phyloP scores from a whole-genome alignment of 2,113 vertebrate species.

The Embiotoca jacksoni region DNA sequence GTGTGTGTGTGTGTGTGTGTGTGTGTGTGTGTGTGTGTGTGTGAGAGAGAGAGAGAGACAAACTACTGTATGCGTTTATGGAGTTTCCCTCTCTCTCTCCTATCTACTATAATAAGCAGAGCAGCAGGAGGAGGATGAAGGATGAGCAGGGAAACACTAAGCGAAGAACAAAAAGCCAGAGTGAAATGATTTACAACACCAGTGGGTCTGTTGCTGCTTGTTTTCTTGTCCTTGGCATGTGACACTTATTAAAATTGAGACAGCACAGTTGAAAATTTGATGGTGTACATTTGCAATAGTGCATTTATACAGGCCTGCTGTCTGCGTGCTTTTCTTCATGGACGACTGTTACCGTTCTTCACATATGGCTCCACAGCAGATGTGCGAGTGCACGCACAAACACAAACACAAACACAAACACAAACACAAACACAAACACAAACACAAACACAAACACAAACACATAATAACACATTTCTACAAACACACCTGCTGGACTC shows the following conservation, averaged over 20 bases:
- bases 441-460: neutral
- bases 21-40: neutral
- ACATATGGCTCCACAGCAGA: constrained; percentile 20
- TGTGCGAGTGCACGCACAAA: neutral
- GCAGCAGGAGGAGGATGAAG: constrained; percentile 32
- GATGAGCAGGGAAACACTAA: constrained; percentile 44
- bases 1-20: neutral
- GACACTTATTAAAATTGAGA: constrained; percentile 53
- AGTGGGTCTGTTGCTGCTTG: constrained; percentile 30
- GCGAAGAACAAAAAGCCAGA: constrained; percentile 35
- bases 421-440: no score
- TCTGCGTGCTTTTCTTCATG: constrained; percentile 12
- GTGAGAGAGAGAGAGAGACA: constrained; percentile 6
- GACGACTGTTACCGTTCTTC: constrained; percentile 3
- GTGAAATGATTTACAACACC: constrained; percentile 51
- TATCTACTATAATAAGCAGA: constrained; percentile 1
- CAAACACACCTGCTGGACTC: constrained; percentile 31
- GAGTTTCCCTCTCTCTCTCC: constrained; percentile 33
- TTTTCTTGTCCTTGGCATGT: constrained; percentile 58
- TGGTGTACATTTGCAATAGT: neutral
- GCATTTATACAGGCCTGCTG: constrained; percentile 1
- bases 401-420: neutral
- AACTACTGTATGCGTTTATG: constrained; percentile 28
- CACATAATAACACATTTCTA: constrained; percentile 1
- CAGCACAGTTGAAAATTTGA: constrained; percentile 9